Evolutionary conservation across 2,888 invertebrate species (phyloP).

Genomic region (Agrotis clavis): DNA sequence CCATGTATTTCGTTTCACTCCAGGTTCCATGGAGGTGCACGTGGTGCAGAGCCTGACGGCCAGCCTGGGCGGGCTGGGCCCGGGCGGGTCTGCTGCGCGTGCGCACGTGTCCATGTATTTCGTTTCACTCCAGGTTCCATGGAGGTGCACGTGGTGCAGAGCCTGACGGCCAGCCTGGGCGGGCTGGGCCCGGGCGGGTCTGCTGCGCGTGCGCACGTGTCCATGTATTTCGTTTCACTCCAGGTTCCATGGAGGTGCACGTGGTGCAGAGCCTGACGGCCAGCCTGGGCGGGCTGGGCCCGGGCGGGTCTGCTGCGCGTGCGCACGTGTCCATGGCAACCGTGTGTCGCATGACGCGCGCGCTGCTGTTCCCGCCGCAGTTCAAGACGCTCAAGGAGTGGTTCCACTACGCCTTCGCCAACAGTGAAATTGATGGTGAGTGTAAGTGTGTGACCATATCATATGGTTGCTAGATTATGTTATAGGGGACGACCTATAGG

Average conservation of each 20-base stretch:
- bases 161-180: slow-evolving; percentile 96
- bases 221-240: too few species aligned
- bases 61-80: too few species aligned
- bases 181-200: slow-evolving; percentile 13
- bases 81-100: too few species aligned
- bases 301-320: slow-evolving; percentile 65
- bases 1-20: too few species aligned
- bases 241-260: slow-evolving; percentile 93
- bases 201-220: slow-evolving; percentile 89
- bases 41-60: background rate
- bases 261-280: slow-evolving; percentile 98
- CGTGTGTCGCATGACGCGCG: slow-evolving; percentile 97
- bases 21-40: too few species aligned
- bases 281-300: slow-evolving; percentile 92
- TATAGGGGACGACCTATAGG: too few species aligned
- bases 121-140: slow-evolving; percentile 81
- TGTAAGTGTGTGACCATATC: too few species aligned
- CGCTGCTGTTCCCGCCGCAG: slow-evolving; percentile 98
- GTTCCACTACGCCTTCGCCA: slow-evolving; percentile 99
- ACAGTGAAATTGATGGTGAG: slow-evolving; percentile 97
- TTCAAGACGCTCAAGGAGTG: slow-evolving; percentile 98
- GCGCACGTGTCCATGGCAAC: slow-evolving; percentile 98
- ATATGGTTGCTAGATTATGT: background rate
- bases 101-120: background rate
- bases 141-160: slow-evolving; percentile 96